Conservation (phyloP, 2,797 vertebrate species). For the Myioborus melanocephalus region DNA sequence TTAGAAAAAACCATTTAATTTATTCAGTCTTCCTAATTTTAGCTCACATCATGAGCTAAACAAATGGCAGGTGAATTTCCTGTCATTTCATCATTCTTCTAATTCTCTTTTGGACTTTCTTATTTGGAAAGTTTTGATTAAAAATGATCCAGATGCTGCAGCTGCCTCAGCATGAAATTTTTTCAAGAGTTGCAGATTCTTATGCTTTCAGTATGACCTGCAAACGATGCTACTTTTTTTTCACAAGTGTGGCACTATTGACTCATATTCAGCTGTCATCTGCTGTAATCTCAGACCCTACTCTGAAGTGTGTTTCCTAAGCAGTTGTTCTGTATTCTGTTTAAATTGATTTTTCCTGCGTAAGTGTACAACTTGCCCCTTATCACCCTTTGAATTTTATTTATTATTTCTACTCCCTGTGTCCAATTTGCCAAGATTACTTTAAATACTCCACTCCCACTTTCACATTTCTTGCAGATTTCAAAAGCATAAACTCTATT, state of each 20-base stretch:
- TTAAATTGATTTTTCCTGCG: neutral
- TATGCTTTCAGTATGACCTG: neutral
- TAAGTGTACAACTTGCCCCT: neutral
- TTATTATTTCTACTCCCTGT: neutral
- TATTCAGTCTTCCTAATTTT: neutral
- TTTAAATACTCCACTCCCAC: neutral
- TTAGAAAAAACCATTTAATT: neutral
- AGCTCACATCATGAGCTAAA: neutral
- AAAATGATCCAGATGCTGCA: neutral
- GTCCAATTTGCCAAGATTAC: neutral
- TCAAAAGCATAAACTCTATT: neutral
- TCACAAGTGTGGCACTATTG: neutral
- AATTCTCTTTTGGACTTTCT: neutral
- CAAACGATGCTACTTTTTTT: neutral
- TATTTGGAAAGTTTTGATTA: neutral
- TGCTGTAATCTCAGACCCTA: neutral
- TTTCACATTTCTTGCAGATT: neutral
- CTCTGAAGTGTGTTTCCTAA: neutral
- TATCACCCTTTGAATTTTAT: neutral
- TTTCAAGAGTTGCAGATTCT: neutral
- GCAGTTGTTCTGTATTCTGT: neutral
- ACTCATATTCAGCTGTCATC: conserved; percentile 3
- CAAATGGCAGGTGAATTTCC: neutral
- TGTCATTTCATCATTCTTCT: neutral
- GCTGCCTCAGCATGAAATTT: neutral